Base-by-base conservation (phyloP, 2,797 vertebrate species). In the Xenopus petersii region DNA sequence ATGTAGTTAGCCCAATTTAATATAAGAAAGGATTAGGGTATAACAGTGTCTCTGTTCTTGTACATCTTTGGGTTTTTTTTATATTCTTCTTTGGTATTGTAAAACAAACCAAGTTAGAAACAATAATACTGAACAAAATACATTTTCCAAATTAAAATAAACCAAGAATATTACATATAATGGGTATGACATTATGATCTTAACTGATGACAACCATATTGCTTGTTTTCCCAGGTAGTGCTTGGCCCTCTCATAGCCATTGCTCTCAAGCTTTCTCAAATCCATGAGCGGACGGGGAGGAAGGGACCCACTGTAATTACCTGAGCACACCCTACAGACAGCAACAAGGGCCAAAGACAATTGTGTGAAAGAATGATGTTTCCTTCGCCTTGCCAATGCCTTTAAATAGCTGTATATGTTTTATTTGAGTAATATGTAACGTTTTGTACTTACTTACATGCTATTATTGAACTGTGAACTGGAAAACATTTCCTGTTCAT, bases 221-320 rank as follows among this genome's bases (percentile, higher is more conserved):
- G 21, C 54, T 12, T 61, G 2, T 81, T 13, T 79, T 33, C 83
- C 61, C 83, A 99, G 98, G 95, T 94, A 54, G 96, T 98, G 81
- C 89, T 99, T 86, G 96, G 96, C 74, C 97, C 98, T 79, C 95
- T 99, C 60, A 98, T 99, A 64, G 97, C 96, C 86, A 97, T 99
- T 0, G 96, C 97, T 10, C 89, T 99, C 84, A 99, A 99, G 89
- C 94, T 99, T 87, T 99, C 96, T 73, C 93, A 94, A 89, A 94
- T 99, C 83, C 98, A 99, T 0, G 97, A 98, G 89, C 91, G 96
- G 84, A 99, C 95, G 0, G 96, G 95, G 80, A 93, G 95, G 64
- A 94, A 91, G 47, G 97, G 97, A 66, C 98, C 98, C 11, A 98
- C 94, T 0, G 90, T 98, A 83, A 99, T 99, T 91, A 99, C 96